Base-by-base conservation (phyloP, 2,113 vertebrate genomes). In the Ophthalmolycus amberensis region DNA sequence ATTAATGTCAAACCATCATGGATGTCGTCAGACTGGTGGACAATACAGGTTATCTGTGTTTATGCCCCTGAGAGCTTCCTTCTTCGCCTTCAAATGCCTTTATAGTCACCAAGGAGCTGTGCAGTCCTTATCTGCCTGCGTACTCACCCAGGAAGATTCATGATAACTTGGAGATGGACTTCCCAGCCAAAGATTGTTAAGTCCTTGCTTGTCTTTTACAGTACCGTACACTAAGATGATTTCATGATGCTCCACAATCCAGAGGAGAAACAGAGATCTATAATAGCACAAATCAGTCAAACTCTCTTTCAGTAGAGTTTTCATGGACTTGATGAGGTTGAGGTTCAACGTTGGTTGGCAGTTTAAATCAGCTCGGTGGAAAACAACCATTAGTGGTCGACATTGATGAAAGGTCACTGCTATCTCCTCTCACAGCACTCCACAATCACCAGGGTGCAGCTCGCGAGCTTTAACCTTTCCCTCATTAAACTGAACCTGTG, bases 401-500 rank as follows among this genome's bases (percentile, higher is more conserved):
- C 27, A 48, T 20, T 84, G 60, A 46, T 72, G 62, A 84, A 85
- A 86, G 81, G 59, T 76, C 63, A 65, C 14, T 4, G 74, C 68
- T 85, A 79, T 94, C 89, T 84, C 68, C 48, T 54, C 56, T 18
- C 77, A 29, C 85, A 87, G 65, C 16, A 8, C 52, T 74, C 50
- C 66, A 68, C 82, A 88, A 67, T 88, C 74, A 70, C 76, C 34
- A 18, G 11, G 69, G 66, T 54, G 38, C 84, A 83, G 68, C 66
- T 69, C 40, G 20, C 38, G 32, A 48, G 6, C 29, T 44, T 27
- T 72, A 62, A 71, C 63, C 71, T 75, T 72, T 75, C 66, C 40
- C 75, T 80, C 37, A 9, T 84, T 79, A 0, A 82, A 52, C 65
- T 0, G 7, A 81, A 38, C 75, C 48, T 83, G 82, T 16, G 22